Evolutionary conservation across 2,797 vertebrate species (phyloP), one percentile per base, ranked within the genome.

Genomic region (Pampus argenteus): DNA sequence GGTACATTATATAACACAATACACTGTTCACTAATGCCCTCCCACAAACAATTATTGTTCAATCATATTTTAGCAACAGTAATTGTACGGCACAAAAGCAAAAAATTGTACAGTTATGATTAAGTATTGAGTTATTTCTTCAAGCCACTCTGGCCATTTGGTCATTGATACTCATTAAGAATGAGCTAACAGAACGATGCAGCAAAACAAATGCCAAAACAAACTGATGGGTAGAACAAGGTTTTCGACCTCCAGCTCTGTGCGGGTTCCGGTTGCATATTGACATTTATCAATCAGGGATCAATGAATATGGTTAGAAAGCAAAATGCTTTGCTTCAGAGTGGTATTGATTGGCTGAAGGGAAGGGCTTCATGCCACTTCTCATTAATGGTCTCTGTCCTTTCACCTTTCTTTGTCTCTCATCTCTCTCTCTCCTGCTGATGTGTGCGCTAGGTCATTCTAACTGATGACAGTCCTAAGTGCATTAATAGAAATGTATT

Each of bases 401-500:
- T 85, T 85, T 88, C 84, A 79, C 83, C 81, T 83, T 50, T 56
- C 81, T 82, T 79, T 81, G 86, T 87, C 83, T 88, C 73, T 60
- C 72, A 65, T 81, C 84, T 78, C 75, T 68, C 75, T 59, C 58
- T 56, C 58, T 56, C 55, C 47, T 62, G 76, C 85, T 85, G 85
- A 89, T 31, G 34, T 68, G 66, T 71, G 75, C 48, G 71, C 50
- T 65, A 67, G 64, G 25, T 83, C 85, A 86, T 90, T 88, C 58
- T 70, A 87, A 82, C 80, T 83, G 85, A 92, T 89, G 89, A 82
- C 79, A 68, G 74, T 71, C 71, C 86, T 88, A 86, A 90, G 86
- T 89, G 89, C 87, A 87, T 82, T 89, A 89, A 93, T 89, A 88
- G 90, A 91, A 92, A 89, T 66, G 28, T 90, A 94, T 93, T 85